Conservation (phyloP, 2,797 vertebrate genomes). For the Microhierax caerulescens region DNA sequence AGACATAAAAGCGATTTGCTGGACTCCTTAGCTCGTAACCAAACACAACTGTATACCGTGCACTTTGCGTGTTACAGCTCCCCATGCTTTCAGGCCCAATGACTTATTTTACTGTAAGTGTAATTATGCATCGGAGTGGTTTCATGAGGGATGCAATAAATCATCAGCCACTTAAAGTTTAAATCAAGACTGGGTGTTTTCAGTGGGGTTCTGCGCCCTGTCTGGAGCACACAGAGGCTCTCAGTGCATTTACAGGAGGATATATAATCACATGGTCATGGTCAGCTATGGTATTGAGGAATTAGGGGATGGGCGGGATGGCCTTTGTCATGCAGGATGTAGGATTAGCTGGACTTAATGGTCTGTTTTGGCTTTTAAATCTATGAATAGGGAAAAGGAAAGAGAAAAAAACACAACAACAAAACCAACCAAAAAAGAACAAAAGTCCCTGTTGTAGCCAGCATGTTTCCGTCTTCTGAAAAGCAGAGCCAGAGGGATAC, state of each 20-base stretch:
- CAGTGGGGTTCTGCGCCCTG: neutral
- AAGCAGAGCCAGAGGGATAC: neutral
- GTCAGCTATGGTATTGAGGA: neutral
- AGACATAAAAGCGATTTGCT: neutral
- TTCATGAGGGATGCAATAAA: constrained; percentile 23
- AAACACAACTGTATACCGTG: neutral
- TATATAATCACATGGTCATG: neutral
- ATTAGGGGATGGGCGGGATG: neutral
- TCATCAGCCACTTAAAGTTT: neutral
- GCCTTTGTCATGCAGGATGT: constrained; percentile 26
- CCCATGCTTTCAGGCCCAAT: neutral
- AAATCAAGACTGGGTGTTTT: constrained; percentile 5
- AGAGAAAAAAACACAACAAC: neutral
- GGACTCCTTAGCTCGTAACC: neutral
- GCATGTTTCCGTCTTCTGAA: neutral
- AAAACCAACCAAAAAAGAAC: neutral
- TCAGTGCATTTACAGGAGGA: neutral
- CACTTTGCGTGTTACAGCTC: neutral
- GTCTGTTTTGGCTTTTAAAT: constrained; percentile 1
- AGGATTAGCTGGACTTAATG: constrained; percentile 32
- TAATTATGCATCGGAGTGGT: constrained; percentile 27
- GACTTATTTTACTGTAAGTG: constrained; percentile 10
- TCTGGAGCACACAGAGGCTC: neutral
- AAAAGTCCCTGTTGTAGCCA: neutral
- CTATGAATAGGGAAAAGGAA: constrained; percentile 5